Percentiles rank a stretch among this genome's conserved stretches.
Evolutionary conservation across 2,113 vertebrate genomes (phyloP).

Genomic region (Rhinolophus sinicus): DNA sequence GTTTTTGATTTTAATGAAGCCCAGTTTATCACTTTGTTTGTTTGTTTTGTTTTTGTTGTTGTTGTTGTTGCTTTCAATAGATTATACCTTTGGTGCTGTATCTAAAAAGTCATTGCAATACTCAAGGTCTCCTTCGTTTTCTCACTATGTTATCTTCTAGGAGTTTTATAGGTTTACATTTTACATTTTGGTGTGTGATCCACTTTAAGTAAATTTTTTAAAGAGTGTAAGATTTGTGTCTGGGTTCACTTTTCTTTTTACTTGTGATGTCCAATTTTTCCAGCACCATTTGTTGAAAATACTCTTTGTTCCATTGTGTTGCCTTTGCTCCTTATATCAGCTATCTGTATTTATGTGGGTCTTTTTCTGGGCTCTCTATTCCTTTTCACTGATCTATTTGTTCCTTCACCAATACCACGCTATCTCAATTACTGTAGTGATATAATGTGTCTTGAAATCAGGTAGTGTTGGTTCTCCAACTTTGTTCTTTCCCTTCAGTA

Average conservation of each 20-base stretch:
- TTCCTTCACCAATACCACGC: neutral
- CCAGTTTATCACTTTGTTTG: neutral
- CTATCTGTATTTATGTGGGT: neutral
- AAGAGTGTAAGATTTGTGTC: neutral
- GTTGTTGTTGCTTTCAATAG: neutral
- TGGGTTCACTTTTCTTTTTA: neutral
- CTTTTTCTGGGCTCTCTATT: neutral
- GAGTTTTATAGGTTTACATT: neutral
- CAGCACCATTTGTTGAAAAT: neutral
- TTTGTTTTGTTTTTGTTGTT: too few species aligned
- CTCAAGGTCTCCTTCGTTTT: neutral
- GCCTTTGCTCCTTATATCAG: neutral
- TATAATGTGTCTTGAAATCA: neutral
- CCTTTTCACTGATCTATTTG: neutral
- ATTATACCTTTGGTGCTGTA: neutral
- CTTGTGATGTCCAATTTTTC: neutral
- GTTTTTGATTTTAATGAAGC: neutral
- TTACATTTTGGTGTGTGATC: neutral
- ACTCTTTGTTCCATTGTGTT: neutral
- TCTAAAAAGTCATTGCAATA: neutral
- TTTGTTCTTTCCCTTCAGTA: neutral
- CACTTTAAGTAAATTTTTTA: neutral
- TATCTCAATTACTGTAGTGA: neutral
- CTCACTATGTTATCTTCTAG: neutral
- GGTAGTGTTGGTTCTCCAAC: neutral